Evolutionary conservation across 1,140 invertebrate genomes (phyloP).

Genomic region (Seison nebaliae): DNA sequence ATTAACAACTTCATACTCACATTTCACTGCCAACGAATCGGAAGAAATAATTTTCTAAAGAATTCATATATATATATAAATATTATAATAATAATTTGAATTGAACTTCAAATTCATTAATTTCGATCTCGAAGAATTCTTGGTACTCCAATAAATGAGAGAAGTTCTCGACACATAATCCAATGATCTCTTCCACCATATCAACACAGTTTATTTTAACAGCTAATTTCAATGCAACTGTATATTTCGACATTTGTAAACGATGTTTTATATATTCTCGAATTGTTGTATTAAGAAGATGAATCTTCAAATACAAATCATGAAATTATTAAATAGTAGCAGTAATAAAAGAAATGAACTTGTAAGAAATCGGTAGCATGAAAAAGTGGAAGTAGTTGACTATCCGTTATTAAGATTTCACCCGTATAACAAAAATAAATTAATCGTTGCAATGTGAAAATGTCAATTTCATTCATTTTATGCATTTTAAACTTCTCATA

Average conservation of each 20-base stretch:
- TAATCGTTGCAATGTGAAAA: constrained; percentile 77
- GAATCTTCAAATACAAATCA: no score
- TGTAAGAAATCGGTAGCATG: constrained; percentile 83
- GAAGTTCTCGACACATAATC: constrained; percentile 6
- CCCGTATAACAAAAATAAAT: constrained; percentile 96
- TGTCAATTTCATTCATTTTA: constrained; percentile 68
- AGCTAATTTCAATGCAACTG: constrained; percentile 3
- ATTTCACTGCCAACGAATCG: constrained; percentile 3
- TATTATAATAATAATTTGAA: constrained; percentile 2
- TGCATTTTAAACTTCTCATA: no score
- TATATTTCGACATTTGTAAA: constrained; percentile 2
- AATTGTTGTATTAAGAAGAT: constrained; percentile 3
- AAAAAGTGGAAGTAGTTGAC: constrained; percentile 79
- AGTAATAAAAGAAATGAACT: no score
- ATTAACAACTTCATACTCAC: constrained; percentile 5
- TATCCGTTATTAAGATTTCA: constrained; percentile 86
- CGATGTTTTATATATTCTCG: constrained; percentile 7
- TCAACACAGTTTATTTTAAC: constrained; percentile 2
- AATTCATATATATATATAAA: neutral
- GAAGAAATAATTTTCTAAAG: constrained; percentile 2
- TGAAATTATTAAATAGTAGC: no score
- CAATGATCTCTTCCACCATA: neutral
- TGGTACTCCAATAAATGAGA: neutral
- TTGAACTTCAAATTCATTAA: neutral
- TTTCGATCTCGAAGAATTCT: neutral